Evolutionary conservation across 2,888 invertebrate genomes (phyloP).

Genomic region (Pteria penguin): DNA sequence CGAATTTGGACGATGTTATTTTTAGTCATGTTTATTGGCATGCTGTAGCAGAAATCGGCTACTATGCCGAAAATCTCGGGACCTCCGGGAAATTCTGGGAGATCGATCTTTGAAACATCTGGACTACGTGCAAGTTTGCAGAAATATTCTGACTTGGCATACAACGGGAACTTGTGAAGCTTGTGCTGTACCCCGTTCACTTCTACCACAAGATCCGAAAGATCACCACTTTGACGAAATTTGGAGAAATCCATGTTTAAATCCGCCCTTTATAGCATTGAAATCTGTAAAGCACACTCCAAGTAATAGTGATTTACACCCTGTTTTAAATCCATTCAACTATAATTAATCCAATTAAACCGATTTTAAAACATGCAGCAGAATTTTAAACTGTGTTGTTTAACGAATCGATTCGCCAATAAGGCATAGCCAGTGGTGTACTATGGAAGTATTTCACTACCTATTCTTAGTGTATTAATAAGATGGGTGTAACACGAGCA

Average conservation of each 20-base stretch:
- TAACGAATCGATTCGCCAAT: too few relatives aligned
- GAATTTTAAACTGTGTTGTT: too few relatives aligned
- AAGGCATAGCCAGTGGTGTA: too few relatives aligned
- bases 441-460: too few relatives aligned
- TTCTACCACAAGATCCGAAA: conserved; percentile 77
- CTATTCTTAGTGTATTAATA: too few relatives aligned
- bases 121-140: conserved; percentile 66
- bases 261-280: too few relatives aligned
- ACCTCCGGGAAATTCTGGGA: conserved; percentile 78
- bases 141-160: conserved; percentile 78
- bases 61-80: conserved; percentile 73
- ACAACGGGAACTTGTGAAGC: conserved; percentile 79
- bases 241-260: conserved; percentile 71
- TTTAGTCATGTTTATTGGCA: conserved; percentile 70
- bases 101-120: conserved; percentile 60
- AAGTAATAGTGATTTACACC: too few relatives aligned
- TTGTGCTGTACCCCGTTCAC: conserved; percentile 73
- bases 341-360: neutral
- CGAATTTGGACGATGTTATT: conserved; percentile 73
- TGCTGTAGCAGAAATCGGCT: conserved; percentile 79
- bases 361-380: too few relatives aligned
- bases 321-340: too few relatives aligned
- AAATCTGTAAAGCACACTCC: too few relatives aligned
- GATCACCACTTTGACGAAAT: conserved; percentile 75
- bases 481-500: too few relatives aligned